These are phyloP conservation scores for Amblyopsis rosae DNA, from an alignment of 2,113 vertebrate species.

Conservation along the genomic window DNA sequence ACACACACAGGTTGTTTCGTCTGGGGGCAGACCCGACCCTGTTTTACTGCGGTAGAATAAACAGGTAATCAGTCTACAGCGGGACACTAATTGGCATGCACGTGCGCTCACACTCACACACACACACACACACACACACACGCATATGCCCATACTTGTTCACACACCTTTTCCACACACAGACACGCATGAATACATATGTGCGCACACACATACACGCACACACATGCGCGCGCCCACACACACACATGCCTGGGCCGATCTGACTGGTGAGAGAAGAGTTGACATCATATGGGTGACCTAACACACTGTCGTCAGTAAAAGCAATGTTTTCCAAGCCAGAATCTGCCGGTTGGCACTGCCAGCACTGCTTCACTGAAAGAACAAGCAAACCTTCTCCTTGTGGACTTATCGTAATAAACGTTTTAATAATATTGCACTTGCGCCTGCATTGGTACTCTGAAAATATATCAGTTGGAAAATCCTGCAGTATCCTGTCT, in stretches of 20 bases:
- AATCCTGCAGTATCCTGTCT: background rate
- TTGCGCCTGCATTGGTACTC: background rate
- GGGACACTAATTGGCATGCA: slow-evolving; percentile 47
- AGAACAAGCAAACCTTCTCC: too few relatives aligned
- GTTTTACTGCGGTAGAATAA: slow-evolving; percentile 44
- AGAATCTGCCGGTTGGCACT: background rate
- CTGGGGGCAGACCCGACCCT: background rate
- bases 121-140: slow-evolving; percentile 5
- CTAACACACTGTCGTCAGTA: slow-evolving; percentile 34
- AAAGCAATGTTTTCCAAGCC: slow-evolving; percentile 17
- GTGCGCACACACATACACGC: background rate
- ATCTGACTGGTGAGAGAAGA: slow-evolving; percentile 18
- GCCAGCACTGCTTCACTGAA: background rate
- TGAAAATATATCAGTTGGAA: background rate
- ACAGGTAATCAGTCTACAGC: slow-evolving; percentile 64
- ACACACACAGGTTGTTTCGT: slow-evolving; percentile 21
- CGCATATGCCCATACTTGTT: background rate
- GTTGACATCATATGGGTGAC: slow-evolving; percentile 55
- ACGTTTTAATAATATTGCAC: background rate
- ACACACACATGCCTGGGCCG: background rate
- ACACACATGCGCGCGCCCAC: background rate
- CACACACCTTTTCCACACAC: slow-evolving; percentile 2
- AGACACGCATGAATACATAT: background rate
- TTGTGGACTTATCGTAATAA: background rate
- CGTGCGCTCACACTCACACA: slow-evolving; percentile 11